Base-by-base conservation (phyloP, 2,888 invertebrate genomes). In the Gerris lacustris region DNA sequence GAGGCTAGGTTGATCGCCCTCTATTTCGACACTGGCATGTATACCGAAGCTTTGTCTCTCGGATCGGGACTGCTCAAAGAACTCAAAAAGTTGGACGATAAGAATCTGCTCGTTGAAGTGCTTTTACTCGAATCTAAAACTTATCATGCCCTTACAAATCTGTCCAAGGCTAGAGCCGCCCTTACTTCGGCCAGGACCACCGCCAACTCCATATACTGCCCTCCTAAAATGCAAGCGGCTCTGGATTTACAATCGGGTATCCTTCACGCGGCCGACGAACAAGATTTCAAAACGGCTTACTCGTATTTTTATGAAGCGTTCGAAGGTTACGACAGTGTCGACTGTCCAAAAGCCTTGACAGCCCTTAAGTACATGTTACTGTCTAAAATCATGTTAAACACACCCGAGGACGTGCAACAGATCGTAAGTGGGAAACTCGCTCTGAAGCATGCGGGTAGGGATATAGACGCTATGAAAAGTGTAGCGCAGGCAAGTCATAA, bases 281-380 rank as follows among this genome's bases (percentile, higher is more conserved):
- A 94, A 77, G 99, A 99, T 80, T 99, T 99, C 81, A 99, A 99
- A 86, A 99, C 99, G 72, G 98, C 97, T 67, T 99, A 96, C 83
- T 99, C 98, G 71, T 99, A 99, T 80, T 99, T 99, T 80, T 99
- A 98, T 81, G 99, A 99, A 84, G 97, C 97, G 15, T 99, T 98
- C 81, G 99, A 99, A 84, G 96, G 97, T 76, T 97, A 94, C 81
- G 97, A 97, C 81, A 96, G 95, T 76, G 92, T 96, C 6, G 95
- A 96, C 77, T 90, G 89, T 78, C 87, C 87, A 6, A 95, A 93
- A 81, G 98, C 99, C 4, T 82, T 98, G 45, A 92, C 90, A 44
- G 94, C 96, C n/a, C 84, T 99, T 18, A 99, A 99, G 81, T 99
- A 99, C 82, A 99, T 99, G 99, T 86, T 99, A 77, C 81, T 99